phyloP scores from a whole-genome alignment of 2,888 invertebrate genomes.

The Eupithecia inturbata region DNA sequence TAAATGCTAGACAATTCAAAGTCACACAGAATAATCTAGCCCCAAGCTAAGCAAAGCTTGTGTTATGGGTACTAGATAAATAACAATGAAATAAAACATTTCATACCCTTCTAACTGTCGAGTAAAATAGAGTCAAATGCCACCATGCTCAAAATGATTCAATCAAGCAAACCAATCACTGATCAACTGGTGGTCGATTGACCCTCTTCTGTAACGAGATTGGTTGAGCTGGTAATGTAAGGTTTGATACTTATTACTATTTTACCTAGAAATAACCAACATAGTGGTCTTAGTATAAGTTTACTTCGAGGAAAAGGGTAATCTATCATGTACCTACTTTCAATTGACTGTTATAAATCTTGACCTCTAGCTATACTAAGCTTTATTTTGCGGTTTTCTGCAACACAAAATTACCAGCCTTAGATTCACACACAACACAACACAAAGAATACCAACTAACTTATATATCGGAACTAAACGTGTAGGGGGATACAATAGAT shows the following conservation, averaged over 20 bases:
- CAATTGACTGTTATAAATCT: not conserved
- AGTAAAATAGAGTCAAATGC: slow-evolving; percentile 4
- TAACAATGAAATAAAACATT: no score
- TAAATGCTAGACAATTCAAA: no score
- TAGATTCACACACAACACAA: no score
- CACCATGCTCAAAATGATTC: not conserved
- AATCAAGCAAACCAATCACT: slow-evolving; percentile 15
- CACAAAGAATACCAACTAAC: no score
- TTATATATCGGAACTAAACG: no score
- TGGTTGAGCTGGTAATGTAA: slow-evolving; percentile 21
- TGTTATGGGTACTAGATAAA: no score
- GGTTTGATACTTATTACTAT: slow-evolving; percentile 25
- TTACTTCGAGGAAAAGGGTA: not conserved
- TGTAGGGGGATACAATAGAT: no score
- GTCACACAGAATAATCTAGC: no score
- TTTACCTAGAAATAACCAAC: not conserved
- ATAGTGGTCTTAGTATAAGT: not conserved
- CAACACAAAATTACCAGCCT: no score
- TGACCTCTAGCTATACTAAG: not conserved
- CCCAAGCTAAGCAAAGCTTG: no score
- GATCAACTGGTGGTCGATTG: slow-evolving; percentile 33
- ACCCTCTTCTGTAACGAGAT: slow-evolving; percentile 33
- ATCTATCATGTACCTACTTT: not conserved
- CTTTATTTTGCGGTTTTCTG: no score
- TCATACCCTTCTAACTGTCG: no score